Evolutionary conservation across 2,113 vertebrate species (phyloP), one percentile per base, ranked within the genome.

Genomic region (Gallinago paraguaiae): DNA sequence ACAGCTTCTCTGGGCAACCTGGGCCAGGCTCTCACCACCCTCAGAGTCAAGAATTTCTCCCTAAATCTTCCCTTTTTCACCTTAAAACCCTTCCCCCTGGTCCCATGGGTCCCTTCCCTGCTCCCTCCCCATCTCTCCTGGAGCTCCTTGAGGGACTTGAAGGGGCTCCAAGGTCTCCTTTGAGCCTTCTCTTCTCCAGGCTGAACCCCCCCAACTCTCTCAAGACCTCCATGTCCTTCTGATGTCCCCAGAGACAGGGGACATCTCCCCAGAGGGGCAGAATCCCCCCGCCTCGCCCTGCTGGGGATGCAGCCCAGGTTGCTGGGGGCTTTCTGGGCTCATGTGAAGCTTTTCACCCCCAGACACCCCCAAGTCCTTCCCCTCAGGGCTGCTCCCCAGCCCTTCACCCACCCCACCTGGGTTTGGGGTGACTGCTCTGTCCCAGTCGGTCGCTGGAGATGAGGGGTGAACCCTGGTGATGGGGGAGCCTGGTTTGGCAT

Each of bases 391-490:
- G 31, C 18, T 33, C 19, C 31, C 56, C 56, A 57, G 19, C 54
- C 30, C 4, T 31, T 12, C 54, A 16, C 7, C 18, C 17, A 17
- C 31, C 31, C 19, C 23, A 5, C 13, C 5, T n/a, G 20, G 57
- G 13, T 59, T 59, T n/a, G 20, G 31, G 39, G 9, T 17, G 23
- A 43, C 22, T 5, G 13, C 37, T 27, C 60, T 1, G 0, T 28
- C 30, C 37, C 5, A 0, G 10, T 33, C 1, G 6, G 10, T 10
- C 0, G 3, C 31, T 54, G 45, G 35, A 9, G n/a, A 9, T 25
- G 8, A 51, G 31, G 77, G 37, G 9, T 11, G 37, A 43, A 19
- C 15, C 10, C 7, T 11, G 3, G 45, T 2, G 18, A n/a, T 27
- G 51, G 45, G 9, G 30, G 24, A 41, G 17, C 11, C 67, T 12